phyloP scores from a whole-genome alignment of 2,888 invertebrate species.

The Auanema sp. region DNA sequence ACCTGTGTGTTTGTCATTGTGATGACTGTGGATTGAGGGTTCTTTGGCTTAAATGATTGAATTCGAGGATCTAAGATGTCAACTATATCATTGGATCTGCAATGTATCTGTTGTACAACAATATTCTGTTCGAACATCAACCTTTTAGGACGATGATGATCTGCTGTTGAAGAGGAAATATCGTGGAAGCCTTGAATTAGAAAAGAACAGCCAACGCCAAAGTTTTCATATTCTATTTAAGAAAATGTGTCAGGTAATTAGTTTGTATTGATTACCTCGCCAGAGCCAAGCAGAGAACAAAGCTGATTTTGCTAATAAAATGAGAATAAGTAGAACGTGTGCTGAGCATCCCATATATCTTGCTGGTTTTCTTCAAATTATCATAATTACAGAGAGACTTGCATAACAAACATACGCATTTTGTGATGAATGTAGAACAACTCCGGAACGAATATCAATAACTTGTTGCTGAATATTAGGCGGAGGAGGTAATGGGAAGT shows the following conservation, averaged over 20 bases:
- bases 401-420: no score
- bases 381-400: no score
- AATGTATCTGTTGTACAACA: no score
- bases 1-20: no score
- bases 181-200: neutral
- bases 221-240: constrained; percentile 13
- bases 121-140: no score
- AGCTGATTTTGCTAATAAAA: constrained; percentile 10
- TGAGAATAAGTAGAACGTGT: neutral
- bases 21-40: no score
- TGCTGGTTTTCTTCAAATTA: constrained; percentile 1
- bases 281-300: constrained; percentile 15
- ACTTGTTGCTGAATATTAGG: constrained; percentile 35
- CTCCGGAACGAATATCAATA: constrained; percentile 37
- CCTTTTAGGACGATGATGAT: no score
- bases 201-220: constrained; percentile 17
- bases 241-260: neutral
- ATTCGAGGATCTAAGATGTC: no score
- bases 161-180: no score
- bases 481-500: constrained; percentile 24
- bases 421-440: constrained; percentile 16
- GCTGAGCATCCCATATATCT: constrained; percentile 1
- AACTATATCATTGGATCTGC: no score
- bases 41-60: no score
- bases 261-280: constrained; percentile 9